phyloP scores from a whole-genome alignment of 2,888 invertebrate genomes.

The Criorhina ranunculi region DNA sequence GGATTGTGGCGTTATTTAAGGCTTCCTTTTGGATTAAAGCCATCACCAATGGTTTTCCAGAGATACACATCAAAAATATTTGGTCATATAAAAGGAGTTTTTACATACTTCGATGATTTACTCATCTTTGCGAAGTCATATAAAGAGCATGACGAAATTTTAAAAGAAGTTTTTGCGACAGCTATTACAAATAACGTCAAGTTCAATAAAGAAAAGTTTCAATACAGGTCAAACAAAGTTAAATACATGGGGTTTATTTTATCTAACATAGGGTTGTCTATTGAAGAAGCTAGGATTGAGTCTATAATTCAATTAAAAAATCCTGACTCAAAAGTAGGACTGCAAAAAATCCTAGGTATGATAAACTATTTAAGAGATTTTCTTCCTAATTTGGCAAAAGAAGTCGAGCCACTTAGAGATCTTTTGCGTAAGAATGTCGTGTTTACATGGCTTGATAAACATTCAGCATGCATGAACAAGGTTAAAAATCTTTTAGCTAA shows the following conservation, averaged over 20 bases:
- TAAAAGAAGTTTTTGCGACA: constrained; percentile 6
- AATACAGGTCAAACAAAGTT: constrained; percentile 18
- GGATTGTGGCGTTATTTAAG: constrained; percentile 27
- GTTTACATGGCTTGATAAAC: constrained; percentile 17
- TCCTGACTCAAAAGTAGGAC: constrained; percentile 36
- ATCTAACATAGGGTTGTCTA: constrained; percentile 15
- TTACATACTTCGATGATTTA: constrained; percentile 56
- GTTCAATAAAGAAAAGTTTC: constrained; percentile 53
- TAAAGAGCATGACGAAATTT: too few species aligned
- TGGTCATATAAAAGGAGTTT: constrained; percentile 33
- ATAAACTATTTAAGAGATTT: constrained; percentile 72
- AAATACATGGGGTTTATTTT: constrained; percentile 44
- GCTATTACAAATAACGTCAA: constrained; percentile 42
- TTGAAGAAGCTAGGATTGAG: constrained; percentile 33
- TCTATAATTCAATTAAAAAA: constrained; percentile 24
- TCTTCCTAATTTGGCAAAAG: constrained; percentile 66
- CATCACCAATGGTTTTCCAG: constrained; percentile 57
- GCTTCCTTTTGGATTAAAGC: constrained; percentile 40
- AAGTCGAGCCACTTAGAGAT: constrained; percentile 52
- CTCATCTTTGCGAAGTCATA: constrained; percentile 51
- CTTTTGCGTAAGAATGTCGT: constrained; percentile 23
- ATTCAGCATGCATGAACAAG: constrained; percentile 8
- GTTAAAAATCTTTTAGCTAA: too few species aligned
- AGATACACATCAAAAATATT: constrained; percentile 63
- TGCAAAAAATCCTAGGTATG: constrained; percentile 44